phyloP scores from a whole-genome alignment of 2,113 vertebrate species.

The Bubo scandiacus region DNA sequence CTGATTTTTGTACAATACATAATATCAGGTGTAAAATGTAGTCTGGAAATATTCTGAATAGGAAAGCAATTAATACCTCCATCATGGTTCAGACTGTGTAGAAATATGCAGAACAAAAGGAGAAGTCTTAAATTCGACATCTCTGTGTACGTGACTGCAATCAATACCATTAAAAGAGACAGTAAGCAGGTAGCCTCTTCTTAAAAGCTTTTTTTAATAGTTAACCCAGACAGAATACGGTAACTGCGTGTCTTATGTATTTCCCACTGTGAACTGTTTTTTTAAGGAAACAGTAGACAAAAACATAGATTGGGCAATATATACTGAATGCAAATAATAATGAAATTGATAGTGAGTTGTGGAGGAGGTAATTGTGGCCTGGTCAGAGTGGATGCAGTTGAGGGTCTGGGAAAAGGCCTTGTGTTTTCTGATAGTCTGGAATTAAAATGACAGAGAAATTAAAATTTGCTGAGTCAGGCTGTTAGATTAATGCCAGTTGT shows the following conservation, averaged over 20 bases:
- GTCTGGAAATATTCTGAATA: neutral
- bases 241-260: neutral
- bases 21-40: neutral
- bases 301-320: neutral
- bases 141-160: neutral
- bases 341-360: neutral
- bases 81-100: neutral
- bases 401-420: neutral
- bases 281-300: neutral
- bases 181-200: neutral
- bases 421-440: neutral
- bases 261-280: neutral
- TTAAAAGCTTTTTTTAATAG: neutral
- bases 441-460: neutral
- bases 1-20: neutral
- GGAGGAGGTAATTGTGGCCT: neutral
- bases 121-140: neutral
- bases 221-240: neutral
- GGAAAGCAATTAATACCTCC: neutral
- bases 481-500: neutral
- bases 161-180: neutral
- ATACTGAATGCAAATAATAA: neutral
- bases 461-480: neutral
- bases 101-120: neutral
- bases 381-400: neutral